A percentile compares a stretch with the other conserved stretches of the same genome.
These are phyloP conservation scores for Eilema griseolum DNA, from an alignment of 2,888 invertebrate genomes.

Conservation along the genomic window DNA sequence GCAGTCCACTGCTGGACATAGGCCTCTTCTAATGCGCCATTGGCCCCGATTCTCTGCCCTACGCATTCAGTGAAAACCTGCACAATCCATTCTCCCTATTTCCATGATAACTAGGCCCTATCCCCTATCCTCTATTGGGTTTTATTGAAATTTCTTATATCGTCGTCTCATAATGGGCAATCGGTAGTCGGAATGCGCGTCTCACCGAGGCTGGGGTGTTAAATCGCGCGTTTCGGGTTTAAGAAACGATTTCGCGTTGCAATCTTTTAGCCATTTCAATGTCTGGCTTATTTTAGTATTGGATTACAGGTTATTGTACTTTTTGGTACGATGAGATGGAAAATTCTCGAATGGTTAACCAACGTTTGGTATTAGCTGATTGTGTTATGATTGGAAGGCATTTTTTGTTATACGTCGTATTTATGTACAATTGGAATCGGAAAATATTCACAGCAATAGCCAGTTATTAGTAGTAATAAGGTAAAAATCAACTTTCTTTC, in stretches of 20 bases:
- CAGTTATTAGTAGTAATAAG: background rate
- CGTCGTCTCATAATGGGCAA: constrained; percentile 77
- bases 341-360: constrained; percentile 32
- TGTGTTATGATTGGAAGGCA: constrained; percentile 32
- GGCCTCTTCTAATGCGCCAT: too few species aligned
- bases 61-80: too few species aligned
- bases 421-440: too few species aligned
- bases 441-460: too few species aligned
- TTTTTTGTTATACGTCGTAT: background rate
- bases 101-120: constrained; percentile 24
- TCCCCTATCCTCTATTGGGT: constrained; percentile 57
- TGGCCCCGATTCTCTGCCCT: too few species aligned
- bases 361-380: constrained; percentile 41
- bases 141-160: constrained; percentile 83
- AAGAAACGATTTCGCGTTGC: constrained; percentile 64
- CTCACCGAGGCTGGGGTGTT: constrained; percentile 61
- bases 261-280: constrained; percentile 63
- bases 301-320: constrained; percentile 40
- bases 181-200: constrained; percentile 69
- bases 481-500: too few species aligned
- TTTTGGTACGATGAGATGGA: constrained; percentile 28
- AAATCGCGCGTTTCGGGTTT: constrained; percentile 73
- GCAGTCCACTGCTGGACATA: too few species aligned
- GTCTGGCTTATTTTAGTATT: constrained; percentile 50
- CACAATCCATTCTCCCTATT: constrained; percentile 18